Base-by-base conservation (phyloP, 2,797 vertebrate genomes). In the Pangasius larnaudii region DNA sequence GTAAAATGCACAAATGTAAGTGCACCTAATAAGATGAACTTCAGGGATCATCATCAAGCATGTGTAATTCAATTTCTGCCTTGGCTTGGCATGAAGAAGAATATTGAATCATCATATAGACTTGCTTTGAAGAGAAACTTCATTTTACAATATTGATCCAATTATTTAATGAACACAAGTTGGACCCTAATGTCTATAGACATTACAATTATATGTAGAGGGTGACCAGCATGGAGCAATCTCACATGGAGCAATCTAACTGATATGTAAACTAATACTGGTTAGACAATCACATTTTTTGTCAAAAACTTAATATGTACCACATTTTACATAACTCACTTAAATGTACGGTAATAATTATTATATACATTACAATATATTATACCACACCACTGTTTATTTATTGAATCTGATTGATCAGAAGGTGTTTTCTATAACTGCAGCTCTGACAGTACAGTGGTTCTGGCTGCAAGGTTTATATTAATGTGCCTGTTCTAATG, bases 111-210 rank as follows among this genome's bases (percentile, higher is more conserved):
- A 80, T 90, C 82, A 18, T 33, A 86, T 84, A 86, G 84, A 84
- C 83, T 80, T 11, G 19, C 77, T 27, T 81, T 59, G 56, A 61
- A 42, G 56, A 42, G 78, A 61, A 61, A 39, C 84, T 87, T 86
- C 74, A 84, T 85, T 89, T 88, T n/a, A 88, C 80, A 77, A 63
- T 89, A 86, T 85, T 84, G 82, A 90, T 92, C 90, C 82, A 89
- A 87, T 88, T 89, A 91, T 90, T 88, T 90, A 84, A 92, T 88
- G 74, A 85, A 42, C 80, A 65, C 80, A 83, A 83, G 80, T n/a
- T 24, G 9, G 33, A 79, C 30, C 19, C 8, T 58, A 33, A 33
- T 56, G 75, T 78, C n/a, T 33, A 78, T 36, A 56, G n/a, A 56
- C 51, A 11, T 79, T 58, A 56, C 30, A 33, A 58, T 79, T 36